These are phyloP conservation scores for Corydoras sp. DNA, from an alignment of 2,113 vertebrate species.

Conservation along the genomic window DNA sequence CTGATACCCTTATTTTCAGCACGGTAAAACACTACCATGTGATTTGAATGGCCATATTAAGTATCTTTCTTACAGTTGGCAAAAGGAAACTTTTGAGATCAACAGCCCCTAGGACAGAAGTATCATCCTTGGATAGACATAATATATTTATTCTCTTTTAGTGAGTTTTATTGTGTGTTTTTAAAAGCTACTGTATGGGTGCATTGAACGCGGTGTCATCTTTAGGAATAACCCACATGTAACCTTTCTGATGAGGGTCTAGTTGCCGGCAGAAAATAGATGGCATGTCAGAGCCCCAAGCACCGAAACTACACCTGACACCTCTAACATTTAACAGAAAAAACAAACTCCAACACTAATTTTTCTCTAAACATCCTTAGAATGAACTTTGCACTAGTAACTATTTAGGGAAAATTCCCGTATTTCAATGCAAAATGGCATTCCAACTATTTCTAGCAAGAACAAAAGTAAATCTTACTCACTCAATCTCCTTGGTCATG, in stretches of 20 bases:
- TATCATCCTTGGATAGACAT: constrained; percentile 42
- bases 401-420: neutral
- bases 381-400: neutral
- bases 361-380: too few species aligned
- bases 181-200: constrained; percentile 25
- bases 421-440: neutral
- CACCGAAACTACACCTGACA: constrained; percentile 24
- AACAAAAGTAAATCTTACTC: constrained; percentile 46
- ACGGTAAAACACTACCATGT: neutral
- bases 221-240: constrained; percentile 49
- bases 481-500: constrained; percentile 77
- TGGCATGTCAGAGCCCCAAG: constrained; percentile 24
- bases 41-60: constrained; percentile 2
- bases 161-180: neutral
- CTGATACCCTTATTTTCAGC: too few species aligned
- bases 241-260: constrained; percentile 56
- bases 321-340: neutral
- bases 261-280: constrained; percentile 46
- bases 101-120: constrained; percentile 52
- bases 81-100: constrained; percentile 47
- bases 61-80: constrained; percentile 57
- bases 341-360: neutral
- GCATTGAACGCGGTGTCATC: constrained; percentile 49
- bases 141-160: constrained; percentile 23
- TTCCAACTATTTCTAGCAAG: too few species aligned